phyloP scores from a whole-genome alignment of 2,113 vertebrate species.

The Sylvia atricapilla region DNA sequence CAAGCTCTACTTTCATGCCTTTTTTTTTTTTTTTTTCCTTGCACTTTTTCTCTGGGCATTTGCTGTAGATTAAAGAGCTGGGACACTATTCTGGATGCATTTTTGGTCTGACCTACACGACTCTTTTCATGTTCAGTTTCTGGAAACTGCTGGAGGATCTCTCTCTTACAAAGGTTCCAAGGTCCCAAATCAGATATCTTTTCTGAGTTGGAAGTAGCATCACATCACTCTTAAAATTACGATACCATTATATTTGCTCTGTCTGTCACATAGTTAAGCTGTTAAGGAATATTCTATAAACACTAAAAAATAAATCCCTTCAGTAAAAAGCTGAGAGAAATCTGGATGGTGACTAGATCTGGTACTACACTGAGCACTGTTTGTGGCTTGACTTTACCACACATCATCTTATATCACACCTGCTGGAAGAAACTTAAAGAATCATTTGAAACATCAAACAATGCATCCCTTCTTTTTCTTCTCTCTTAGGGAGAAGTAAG shows the following conservation, averaged over 20 bases:
- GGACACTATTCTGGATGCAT: background rate
- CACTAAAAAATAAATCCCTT: background rate
- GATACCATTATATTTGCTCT: background rate
- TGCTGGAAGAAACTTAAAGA: background rate
- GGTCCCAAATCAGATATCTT: background rate
- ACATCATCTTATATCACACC: background rate
- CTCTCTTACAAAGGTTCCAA: background rate
- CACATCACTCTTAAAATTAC: background rate
- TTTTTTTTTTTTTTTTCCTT: background rate
- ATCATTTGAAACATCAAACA: background rate
- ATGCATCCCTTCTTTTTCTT: background rate
- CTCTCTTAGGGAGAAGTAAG: background rate
- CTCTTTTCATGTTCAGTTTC: background rate
- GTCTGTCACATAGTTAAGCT: background rate
- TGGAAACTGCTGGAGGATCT: background rate
- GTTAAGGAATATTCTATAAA: slow-evolving; percentile 6
- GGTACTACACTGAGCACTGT: background rate
- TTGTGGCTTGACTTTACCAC: background rate
- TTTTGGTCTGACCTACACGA: background rate
- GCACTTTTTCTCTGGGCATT: background rate
- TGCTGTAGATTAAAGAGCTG: background rate
- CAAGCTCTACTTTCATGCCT: background rate
- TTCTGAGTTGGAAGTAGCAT: background rate
- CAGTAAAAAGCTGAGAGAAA: background rate
- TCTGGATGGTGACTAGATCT: background rate